These are phyloP conservation scores for Ascaphus truei DNA, from an alignment of 2,113 vertebrate species.

Conservation along the genomic window DNA sequence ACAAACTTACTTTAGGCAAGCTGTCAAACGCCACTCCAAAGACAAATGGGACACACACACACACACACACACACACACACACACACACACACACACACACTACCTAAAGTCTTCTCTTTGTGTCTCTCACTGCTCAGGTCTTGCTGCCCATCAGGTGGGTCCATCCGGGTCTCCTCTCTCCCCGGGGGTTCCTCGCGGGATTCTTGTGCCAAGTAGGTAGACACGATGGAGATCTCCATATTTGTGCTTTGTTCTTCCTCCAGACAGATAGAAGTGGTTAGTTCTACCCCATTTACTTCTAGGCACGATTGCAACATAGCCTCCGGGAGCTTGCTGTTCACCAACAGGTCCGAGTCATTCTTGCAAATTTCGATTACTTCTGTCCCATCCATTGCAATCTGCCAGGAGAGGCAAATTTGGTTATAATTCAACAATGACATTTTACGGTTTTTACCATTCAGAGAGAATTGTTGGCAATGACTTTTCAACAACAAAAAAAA, in stretches of 20 bases:
- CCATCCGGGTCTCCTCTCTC: constrained; percentile 75
- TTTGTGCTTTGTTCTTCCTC: constrained; percentile 48
- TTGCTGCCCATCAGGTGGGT: constrained; percentile 78
- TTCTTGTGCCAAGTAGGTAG: constrained; percentile 60
- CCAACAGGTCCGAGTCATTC: constrained; percentile 57
- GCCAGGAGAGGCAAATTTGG: constrained; percentile 13
- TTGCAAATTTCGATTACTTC: constrained; percentile 66
- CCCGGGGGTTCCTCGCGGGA: constrained; percentile 81
- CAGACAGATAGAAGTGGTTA: neutral
- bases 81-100: too few species aligned
- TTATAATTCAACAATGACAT: too few species aligned
- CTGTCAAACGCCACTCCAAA: too few species aligned
- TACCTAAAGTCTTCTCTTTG: constrained; percentile 85
- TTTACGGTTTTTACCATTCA: too few species aligned
- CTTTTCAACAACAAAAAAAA: too few species aligned
- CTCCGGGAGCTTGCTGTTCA: constrained; percentile 52
- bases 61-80: too few species aligned
- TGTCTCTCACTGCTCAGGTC: constrained; percentile 69
- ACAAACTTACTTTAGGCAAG: too few species aligned
- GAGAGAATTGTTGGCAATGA: too few species aligned
- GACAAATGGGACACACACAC: too few species aligned
- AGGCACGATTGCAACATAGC: constrained; percentile 56
- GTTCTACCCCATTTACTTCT: constrained; percentile 55
- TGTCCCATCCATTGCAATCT: constrained; percentile 68
- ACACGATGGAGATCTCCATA: constrained; percentile 53